These are phyloP conservation scores for Sminthopsis crassicaudata DNA, from an alignment of 2,113 vertebrate genomes.

Conservation along the genomic window DNA sequence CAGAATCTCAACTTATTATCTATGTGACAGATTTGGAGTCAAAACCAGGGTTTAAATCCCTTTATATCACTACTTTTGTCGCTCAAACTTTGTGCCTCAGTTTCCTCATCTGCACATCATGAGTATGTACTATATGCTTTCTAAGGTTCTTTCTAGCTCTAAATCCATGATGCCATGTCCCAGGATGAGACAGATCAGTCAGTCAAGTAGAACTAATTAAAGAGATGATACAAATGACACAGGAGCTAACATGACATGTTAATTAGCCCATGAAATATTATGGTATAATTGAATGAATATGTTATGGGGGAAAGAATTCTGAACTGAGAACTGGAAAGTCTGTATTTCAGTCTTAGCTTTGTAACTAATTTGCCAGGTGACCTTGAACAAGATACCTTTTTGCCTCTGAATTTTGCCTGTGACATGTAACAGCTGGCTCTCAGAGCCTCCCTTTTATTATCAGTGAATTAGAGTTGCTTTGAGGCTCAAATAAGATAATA, in stretches of 20 bases:
- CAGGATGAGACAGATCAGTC: background rate
- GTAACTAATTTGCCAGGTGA: background rate
- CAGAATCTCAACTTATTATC: background rate
- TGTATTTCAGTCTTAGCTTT: background rate
- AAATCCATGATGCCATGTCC: background rate
- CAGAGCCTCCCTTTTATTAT: background rate
- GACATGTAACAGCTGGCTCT: background rate
- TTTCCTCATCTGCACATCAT: background rate
- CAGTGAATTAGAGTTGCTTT: background rate
- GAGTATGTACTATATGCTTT: background rate
- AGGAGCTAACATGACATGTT: background rate
- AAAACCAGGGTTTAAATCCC: background rate
- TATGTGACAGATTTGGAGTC: background rate
- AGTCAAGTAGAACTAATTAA: background rate
- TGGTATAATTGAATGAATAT: background rate
- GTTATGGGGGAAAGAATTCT: background rate
- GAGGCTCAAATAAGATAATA: background rate
- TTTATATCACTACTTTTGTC: background rate
- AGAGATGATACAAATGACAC: background rate
- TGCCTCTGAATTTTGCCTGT: background rate
- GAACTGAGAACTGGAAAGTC: background rate
- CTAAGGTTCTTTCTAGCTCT: background rate
- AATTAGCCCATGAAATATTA: background rate
- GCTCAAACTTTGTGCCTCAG: background rate
- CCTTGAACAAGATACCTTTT: background rate